Conservation (phyloP, 2,888 invertebrate genomes). For the Drosophila prolongata region DNA sequence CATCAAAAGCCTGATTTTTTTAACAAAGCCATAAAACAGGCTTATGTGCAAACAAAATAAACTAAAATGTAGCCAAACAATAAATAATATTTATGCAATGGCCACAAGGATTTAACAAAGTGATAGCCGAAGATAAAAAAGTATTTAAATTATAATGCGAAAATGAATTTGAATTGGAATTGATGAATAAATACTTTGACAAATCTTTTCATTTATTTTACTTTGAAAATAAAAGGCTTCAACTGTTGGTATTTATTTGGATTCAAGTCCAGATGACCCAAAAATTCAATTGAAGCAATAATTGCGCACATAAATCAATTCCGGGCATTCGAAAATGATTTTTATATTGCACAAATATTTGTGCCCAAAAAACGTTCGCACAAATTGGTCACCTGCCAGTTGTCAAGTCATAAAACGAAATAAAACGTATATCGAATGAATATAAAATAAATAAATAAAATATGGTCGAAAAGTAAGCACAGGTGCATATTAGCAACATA, state of each 20-base stretch:
- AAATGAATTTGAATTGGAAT: conserved; percentile 20
- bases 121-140: conserved; percentile 25
- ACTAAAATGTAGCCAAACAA: conserved; percentile 24
- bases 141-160: conserved; percentile 24
- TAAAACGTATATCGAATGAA: conserved; percentile 29
- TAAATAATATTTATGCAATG: conserved; percentile 37
- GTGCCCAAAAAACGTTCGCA: conserved; percentile 35
- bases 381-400: conserved; percentile 63
- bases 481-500: conserved; percentile 49
- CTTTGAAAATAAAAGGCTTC: neutral
- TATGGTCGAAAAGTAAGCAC: conserved; percentile 39
- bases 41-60: conserved; percentile 15
- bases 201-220: conserved; percentile 1
- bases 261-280: conserved; percentile 10
- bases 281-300: conserved; percentile 56
- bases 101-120: conserved; percentile 34
- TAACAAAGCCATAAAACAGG: conserved; percentile 20
- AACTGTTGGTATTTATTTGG: conserved; percentile 1
- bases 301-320: conserved; percentile 59
- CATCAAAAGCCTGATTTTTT: conserved; percentile 18
- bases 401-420: conserved; percentile 55
- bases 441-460: conserved; percentile 30
- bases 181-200: conserved; percentile 21
- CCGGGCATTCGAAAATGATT: conserved; percentile 44
- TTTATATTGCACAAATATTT: conserved; percentile 35